These are phyloP conservation scores for Achroia grisella DNA, from an alignment of 1,140 invertebrate species.

Conservation along the genomic window DNA sequence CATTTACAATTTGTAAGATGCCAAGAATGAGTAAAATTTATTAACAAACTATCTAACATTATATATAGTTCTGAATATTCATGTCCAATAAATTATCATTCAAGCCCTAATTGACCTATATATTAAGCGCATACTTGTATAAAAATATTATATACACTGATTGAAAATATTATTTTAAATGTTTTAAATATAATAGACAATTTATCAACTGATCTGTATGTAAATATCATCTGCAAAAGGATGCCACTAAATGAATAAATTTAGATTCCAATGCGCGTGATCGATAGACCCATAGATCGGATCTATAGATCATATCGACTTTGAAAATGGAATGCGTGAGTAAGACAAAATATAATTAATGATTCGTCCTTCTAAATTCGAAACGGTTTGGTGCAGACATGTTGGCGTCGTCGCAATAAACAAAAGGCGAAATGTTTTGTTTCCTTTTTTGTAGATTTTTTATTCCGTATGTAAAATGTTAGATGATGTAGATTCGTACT, in stretches of 20 bases:
- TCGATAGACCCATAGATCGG: conserved; percentile 68
- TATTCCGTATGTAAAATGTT: conserved; percentile 57
- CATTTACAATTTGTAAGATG: no score
- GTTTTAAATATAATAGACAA: conserved; percentile 20
- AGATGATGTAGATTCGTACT: conserved; percentile 40
- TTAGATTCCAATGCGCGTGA: conserved; percentile 63
- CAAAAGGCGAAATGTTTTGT: conserved; percentile 65
- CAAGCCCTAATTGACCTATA: no score
- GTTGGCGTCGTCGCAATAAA: conserved; percentile 69
- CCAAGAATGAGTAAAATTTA: no score
- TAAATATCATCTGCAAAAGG: conserved; percentile 61
- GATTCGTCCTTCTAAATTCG: conserved; percentile 63
- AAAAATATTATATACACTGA: conserved; percentile 17
- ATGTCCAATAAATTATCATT: no score
- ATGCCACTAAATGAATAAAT: conserved; percentile 69
- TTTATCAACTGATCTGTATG: conserved; percentile 32
- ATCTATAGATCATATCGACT: conserved; percentile 71
- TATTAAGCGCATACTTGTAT: no score
- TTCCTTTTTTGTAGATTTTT: conserved; percentile 49
- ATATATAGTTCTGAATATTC: no score
- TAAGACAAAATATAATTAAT: conserved; percentile 75
- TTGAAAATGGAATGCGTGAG: conserved; percentile 71
- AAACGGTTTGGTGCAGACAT: conserved; percentile 67
- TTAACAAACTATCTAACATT: no score
- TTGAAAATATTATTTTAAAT: conserved; percentile 27